Conservation (phyloP, 1,140 invertebrate species). For the Popillia japonica region DNA sequence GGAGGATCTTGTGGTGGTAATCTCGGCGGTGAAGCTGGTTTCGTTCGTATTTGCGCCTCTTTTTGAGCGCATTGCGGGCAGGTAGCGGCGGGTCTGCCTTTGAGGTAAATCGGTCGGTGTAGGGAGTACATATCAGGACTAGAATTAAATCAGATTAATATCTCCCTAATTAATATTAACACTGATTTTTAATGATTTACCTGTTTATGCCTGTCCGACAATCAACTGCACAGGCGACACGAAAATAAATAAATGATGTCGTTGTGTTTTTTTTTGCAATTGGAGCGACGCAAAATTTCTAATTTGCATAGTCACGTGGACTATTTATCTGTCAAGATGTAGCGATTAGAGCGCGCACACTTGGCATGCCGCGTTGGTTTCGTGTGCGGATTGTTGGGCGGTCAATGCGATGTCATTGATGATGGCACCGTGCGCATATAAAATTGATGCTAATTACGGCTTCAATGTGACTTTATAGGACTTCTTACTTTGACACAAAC, state of each 20-base stretch:
- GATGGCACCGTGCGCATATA: neutral
- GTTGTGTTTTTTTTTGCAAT: neutral
- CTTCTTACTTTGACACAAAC: neutral
- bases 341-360: neutral
- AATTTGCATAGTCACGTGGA: neutral
- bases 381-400: neutral
- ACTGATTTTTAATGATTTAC: neutral
- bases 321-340: neutral
- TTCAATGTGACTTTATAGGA: neutral
- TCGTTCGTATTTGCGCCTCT: slow-evolving; percentile 48
- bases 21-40: slow-evolving; percentile 42
- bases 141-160: neutral
- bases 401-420: neutral
- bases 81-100: neutral
- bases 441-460: neutral
- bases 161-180: too few relatives aligned
- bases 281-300: neutral
- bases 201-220: neutral
- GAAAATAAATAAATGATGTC: neutral
- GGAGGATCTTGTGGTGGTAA: slow-evolving; percentile 40
- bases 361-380: neutral
- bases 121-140: neutral
- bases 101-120: slow-evolving; percentile 36
- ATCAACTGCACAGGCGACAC: neutral
- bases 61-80: neutral